Base-by-base conservation (phyloP, 2,888 invertebrate species). In the Chymomyza caudatula region DNA sequence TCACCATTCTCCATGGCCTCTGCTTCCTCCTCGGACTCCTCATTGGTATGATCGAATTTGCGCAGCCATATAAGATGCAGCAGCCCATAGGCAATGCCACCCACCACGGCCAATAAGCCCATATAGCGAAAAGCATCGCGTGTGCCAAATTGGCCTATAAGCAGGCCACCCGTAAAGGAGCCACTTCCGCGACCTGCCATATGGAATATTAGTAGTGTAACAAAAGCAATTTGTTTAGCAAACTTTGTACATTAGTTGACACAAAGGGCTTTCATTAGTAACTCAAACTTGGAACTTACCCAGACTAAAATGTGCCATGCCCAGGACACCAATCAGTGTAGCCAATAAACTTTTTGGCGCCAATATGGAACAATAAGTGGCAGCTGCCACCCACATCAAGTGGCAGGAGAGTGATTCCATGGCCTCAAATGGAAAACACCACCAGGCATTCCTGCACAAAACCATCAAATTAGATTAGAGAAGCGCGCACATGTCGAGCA, bases 331-430 rank as follows among this genome's bases (percentile, higher is more conserved):
- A 85, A 96, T 96, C 60, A 97, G 92, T 0, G 97, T 97, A 4
- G 96, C 96, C 63, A 96, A 91, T 74, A 96, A 91, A 83, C 94
- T 95, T 88, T 95, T 94, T 0, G 97, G 97, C 1, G 96, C 95
- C 78, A 97, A 90, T 89, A 95, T 93, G 13, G 96, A 95, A 84
- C 96, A 96, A 89, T 97, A 96, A 0, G 96, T 96, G 4, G 96
- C 95, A 0, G 96, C 96, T 43, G 97, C 96, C 15, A 96, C 96
- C 95, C 96, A 97, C 96, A 97, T 96, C 74, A 97, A 91, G 86
- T 96, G 96, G 22, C 96, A 95, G 0, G 96, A 96, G 15, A 96
- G 90, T 0, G 96, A 95, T 90, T 96, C 96, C 93, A 96, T 93
- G 0, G 95, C 95, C 90, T 96, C 96, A 82, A 96, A 96, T 0